Conservation (phyloP, 2,888 invertebrate genomes). For the Nasonovia ribisnigri region DNA sequence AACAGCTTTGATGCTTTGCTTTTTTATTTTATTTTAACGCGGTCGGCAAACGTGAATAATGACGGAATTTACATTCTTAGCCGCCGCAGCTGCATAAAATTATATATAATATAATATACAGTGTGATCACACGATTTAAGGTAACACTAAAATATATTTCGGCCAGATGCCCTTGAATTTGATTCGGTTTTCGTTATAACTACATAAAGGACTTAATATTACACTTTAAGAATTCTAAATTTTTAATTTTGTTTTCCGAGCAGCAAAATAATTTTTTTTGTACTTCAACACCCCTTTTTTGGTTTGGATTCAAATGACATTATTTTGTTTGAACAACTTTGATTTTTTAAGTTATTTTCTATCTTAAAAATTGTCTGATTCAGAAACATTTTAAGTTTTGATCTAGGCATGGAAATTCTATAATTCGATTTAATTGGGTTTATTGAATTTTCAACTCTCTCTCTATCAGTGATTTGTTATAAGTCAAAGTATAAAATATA, state of each 20-base stretch:
- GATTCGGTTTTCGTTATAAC: background rate
- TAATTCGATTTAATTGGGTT: background rate
- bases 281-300: background rate
- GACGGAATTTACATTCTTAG: conserved; percentile 43
- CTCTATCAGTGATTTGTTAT: too few species aligned
- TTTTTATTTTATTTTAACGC: conserved; percentile 43
- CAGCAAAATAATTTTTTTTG: background rate
- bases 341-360: background rate
- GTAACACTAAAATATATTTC: background rate
- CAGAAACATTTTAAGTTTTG: background rate
- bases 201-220: background rate
- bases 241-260: background rate
- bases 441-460: background rate
- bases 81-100: background rate
- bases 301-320: background rate
- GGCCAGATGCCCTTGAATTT: background rate
- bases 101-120: conserved; percentile 2
- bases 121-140: background rate
- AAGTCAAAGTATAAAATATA: too few species aligned
- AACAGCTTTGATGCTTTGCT: conserved; percentile 46
- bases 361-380: background rate
- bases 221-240: background rate
- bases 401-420: background rate
- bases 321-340: background rate
- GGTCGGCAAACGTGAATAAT: conserved; percentile 16